phyloP scores from a whole-genome alignment of 2,888 invertebrate genomes.

The Perdita meconis region DNA sequence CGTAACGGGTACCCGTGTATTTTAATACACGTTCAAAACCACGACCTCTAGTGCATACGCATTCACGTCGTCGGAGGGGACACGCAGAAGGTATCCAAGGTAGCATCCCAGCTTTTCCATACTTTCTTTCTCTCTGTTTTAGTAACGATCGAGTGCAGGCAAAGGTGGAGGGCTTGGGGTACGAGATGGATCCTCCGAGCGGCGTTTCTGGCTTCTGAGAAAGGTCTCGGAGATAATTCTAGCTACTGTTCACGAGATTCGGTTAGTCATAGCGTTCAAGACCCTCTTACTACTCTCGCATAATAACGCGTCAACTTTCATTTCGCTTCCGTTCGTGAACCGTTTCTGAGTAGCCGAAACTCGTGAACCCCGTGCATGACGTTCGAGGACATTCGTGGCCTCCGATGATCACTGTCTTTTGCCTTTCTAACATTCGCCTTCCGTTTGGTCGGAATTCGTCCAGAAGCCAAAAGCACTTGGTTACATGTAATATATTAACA shows the following conservation, averaged over 20 bases:
- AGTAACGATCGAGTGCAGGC: constrained; percentile 63
- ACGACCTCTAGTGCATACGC: no score
- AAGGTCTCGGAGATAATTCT: constrained; percentile 49
- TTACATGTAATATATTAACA: constrained; percentile 50
- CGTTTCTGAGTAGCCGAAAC: no score
- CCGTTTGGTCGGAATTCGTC: neutral
- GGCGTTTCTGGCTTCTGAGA: constrained; percentile 73
- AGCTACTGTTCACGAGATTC: neutral
- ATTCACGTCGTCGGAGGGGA: constrained; percentile 44
- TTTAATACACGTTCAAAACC: no score
- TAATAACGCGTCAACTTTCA: no score
- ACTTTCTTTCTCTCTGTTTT: constrained; percentile 24
- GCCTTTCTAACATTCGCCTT: constrained; percentile 5
- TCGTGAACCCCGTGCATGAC: no score
- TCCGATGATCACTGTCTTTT: constrained; percentile 3
- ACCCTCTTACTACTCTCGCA: no score
- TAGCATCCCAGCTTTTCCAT: constrained; percentile 19
- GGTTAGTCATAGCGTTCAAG: no score
- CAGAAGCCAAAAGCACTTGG: constrained; percentile 71
- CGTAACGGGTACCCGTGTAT: no score
- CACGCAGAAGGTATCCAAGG: constrained; percentile 22
- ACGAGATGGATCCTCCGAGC: constrained; percentile 60
- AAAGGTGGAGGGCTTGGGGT: constrained; percentile 61
- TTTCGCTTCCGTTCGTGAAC: no score
- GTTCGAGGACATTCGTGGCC: neutral